Base-by-base conservation (phyloP, 2,888 invertebrate genomes). In the Chymomyza procnemis region DNA sequence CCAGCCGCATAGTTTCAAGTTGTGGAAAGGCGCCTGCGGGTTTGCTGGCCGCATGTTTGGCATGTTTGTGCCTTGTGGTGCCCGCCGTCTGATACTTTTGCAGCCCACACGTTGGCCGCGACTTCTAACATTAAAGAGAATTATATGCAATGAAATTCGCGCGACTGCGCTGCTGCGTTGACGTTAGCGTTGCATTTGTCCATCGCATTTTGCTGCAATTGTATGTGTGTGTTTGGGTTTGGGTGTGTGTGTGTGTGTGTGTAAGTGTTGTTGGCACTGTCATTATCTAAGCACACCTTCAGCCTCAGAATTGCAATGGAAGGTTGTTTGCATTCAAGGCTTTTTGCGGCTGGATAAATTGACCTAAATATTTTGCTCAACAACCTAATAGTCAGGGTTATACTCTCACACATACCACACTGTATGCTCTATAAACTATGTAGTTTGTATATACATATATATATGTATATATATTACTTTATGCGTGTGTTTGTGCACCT, bases 361-460 rank as follows among this genome's bases (percentile, higher is more conserved):
- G 90, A 90, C 90, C 90, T 90, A 90, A 90, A 90, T 90, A 90
- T 89, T 90, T 90, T 80, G 85, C 90, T 87, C 89, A 88, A 85
- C 88, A 86, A 89, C 87, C 89, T 85, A 89, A 89, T 85, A 89
- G 87, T 87, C 89, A 90, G 89, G 90, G 90, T 89, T 90, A 88
- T 78, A 75, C 78, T 71, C 80, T 71, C 80, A 67, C 66, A 41
- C 34, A 14, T 12, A 12, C 34, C 12, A 34, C 34, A 12, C 12
- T 41, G 34, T 41, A 41, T 41, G 12, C 34, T 41, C 34, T 41
- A 12, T 41, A 41, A 12, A 41, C 34, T 41, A 41, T 5, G 30
- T 18, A 26, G 46, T 57, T n/a, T 16, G 34, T 69, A 41, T 6
- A 34, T 61, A 48, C 50, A 55, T 60, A 26, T 50, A 56, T 66